Evolutionary conservation across 2,888 invertebrate species (phyloP), one percentile per base, ranked within the genome.

Genomic region (Psylliodes chrysocephalus): DNA sequence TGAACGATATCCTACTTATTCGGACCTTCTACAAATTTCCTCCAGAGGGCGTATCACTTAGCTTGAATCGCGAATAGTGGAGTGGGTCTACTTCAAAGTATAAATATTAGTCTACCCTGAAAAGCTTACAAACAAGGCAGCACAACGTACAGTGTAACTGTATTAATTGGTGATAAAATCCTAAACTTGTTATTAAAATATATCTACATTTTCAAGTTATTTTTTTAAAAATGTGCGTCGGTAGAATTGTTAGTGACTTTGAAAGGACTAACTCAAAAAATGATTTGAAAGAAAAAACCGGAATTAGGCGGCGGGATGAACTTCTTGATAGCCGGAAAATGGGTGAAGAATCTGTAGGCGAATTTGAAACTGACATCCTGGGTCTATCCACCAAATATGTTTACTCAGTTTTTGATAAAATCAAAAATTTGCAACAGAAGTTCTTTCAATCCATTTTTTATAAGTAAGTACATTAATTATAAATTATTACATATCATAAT

Each of bases 301-400:
- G 6, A 19, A 49, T 3, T 10, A 49, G 3, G 6, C 1, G 14
- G 14, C 4, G 8, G 6, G 30, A 49, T 17, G 28, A 28, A 49
- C 12, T 46, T 10, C 8, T 46, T 1, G 49, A 49, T 14, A 12
- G 6, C n/a, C 3, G 12, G 6, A 49, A 30, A 28, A 4, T 14
- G 10, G 12, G 8, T 17, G 6, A 14, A 18, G 49, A 30, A 17
- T 28, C 12, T 2, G 28, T 8, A 30, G 44, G 35, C 10, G 49
- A 14, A 46, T 57, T 28, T n/a, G 28, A 60, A 66, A 63, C 47
- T 60, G 79, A 80, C 69, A 63, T 75, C 19, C 66, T 80, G 12
- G 77, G 78, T 44, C 67, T 78, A 55, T 72, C 71, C 1, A 80
- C 79, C 2, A 71, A 74, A 60, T 77, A 78, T 64, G 79, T 78